Base-by-base conservation (phyloP, 2,113 vertebrate genomes). In the Erythrocercus mccallii region DNA sequence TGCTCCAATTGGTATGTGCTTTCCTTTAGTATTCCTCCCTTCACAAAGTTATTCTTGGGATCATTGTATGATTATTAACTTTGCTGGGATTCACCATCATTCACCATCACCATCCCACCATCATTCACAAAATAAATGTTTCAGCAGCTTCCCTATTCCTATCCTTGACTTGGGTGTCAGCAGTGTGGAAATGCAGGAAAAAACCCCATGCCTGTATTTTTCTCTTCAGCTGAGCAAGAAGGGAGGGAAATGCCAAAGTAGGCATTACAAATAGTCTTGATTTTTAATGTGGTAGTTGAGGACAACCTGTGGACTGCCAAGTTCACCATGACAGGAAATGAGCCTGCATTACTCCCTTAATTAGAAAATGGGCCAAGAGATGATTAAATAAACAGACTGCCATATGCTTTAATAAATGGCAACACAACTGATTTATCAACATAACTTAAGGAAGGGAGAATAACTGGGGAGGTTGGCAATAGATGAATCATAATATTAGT, bases 371-470 rank as follows among this genome's bases (percentile, higher is more conserved):
- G 88, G 14, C 88, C 58, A 93, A 84, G 31, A 65, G 21, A 70
- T 96, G 51, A 96, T 83, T 90, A 73, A 94, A 90, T 90, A 93
- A 96, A 80, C 68, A 82, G 81, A 61, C 73, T 84, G 37, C 58
- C 58, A 54, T 58, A 65, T 50, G 53, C 66, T 80, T 82, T 86
- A 92, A 45, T 94, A 84, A 91, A 54, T 50, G 37, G 30, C 35
- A 91, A 95, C n/a, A 82, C 80, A 94, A 94, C 53, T 88, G 89
- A 96, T 96, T 78, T 86, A 94, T 94, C 89, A 92, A 72, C n/a
- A 37, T 68, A 82, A 88, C 62, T 90, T 94, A 77, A 84, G 93
- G 68, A 90, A 95, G 33, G 56, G 13, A 53, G 40, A 76, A 51
- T 68, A 92, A 92, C 8, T 74, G 40, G 31, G 31, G 66, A 88